Conservation (phyloP, 2,113 vertebrate genomes). For the Rhinichthys klamathensis region DNA sequence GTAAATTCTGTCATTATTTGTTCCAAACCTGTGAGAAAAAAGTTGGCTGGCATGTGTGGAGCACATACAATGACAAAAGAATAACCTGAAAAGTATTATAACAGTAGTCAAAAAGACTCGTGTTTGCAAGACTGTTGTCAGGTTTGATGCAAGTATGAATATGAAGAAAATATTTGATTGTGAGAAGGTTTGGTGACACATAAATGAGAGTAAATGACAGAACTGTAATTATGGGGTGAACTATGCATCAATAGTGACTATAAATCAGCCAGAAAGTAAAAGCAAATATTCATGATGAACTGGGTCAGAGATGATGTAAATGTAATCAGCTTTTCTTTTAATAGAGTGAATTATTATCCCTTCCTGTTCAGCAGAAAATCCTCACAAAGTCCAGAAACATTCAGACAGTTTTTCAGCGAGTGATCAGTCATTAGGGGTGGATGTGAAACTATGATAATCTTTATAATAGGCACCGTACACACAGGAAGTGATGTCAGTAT, state of each 20-base stretch:
- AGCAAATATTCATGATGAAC: not conserved
- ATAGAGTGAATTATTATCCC: slow-evolving; percentile 25
- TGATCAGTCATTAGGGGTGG: not conserved
- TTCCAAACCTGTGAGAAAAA: not conserved
- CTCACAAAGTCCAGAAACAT: not conserved
- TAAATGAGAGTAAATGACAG: not conserved
- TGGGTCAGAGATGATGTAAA: slow-evolving; percentile 24
- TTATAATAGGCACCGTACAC: not conserved
- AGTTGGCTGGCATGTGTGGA: not conserved
- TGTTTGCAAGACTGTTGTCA: not conserved
- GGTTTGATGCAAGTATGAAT: not conserved
- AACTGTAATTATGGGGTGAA: not conserved
- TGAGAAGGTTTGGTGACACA: not conserved
- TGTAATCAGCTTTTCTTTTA: slow-evolving; percentile 23
- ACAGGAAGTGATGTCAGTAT: not conserved
- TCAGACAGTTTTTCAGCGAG: not conserved
- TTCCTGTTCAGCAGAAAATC: not conserved
- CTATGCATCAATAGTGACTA: not conserved
- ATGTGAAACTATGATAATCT: not conserved
- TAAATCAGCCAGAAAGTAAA: not conserved
- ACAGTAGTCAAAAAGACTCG: not conserved
- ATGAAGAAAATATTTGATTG: not conserved
- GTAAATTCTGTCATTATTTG: too few species aligned
- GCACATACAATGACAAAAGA: not conserved
- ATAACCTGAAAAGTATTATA: not conserved